A percentile compares a stretch with the other conserved stretches of the same genome.
Conservation (phyloP, 2,797 vertebrate species). For the Pteronotus mesoamericanus region DNA sequence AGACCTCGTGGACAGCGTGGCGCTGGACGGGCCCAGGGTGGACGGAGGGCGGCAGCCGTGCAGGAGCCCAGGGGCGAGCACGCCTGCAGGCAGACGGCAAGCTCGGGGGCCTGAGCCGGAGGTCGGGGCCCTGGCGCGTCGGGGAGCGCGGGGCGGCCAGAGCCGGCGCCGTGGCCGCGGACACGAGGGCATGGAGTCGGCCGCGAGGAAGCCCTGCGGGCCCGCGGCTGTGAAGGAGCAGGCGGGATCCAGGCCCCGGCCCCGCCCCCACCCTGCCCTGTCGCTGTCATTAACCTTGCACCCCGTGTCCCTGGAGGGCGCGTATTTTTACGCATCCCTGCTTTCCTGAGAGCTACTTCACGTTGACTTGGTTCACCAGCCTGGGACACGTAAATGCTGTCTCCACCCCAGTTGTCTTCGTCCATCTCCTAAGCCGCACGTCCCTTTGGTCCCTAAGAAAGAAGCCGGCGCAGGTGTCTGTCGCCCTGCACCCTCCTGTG, state of each 20-base stretch:
- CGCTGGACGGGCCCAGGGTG: neutral
- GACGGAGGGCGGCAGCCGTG: neutral
- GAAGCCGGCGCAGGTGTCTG: accelerated
- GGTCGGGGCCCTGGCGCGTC: neutral
- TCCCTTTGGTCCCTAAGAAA: accelerated
- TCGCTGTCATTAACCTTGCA: neutral
- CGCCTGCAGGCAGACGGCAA: neutral
- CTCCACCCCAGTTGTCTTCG: accelerated
- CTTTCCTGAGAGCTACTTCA: neutral
- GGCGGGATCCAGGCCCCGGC: neutral
- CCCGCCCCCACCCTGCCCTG: accelerated
- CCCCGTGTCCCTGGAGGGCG: accelerated
- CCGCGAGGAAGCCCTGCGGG: too few species aligned
- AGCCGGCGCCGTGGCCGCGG: neutral
- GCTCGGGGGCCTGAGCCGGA: neutral
- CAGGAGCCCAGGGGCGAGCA: neutral
- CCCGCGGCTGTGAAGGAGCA: neutral
- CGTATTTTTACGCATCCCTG: too few species aligned
- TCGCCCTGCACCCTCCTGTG: accelerated
- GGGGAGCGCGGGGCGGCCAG: neutral
- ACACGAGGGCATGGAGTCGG: accelerated
- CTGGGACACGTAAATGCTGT: accelerated
- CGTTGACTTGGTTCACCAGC: neutral
- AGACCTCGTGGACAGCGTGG: neutral
- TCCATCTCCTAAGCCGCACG: accelerated